Conservation (phyloP, 2,888 invertebrate genomes). For the Melolontha melolontha region DNA sequence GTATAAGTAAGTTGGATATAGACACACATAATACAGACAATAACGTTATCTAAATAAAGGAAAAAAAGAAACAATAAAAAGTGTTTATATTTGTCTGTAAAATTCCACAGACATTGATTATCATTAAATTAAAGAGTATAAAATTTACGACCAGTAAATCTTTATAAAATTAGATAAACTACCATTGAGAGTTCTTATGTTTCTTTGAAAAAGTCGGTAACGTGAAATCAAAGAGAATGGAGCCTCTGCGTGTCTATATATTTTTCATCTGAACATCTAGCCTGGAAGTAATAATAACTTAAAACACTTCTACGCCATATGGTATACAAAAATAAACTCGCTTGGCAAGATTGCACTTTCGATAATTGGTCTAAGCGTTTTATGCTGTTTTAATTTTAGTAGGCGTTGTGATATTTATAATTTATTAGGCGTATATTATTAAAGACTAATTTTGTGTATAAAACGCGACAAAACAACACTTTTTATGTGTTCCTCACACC, state of each 20-base stretch:
- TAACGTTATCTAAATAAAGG: constrained; percentile 29
- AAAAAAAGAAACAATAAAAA: constrained; percentile 27
- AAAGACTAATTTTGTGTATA: constrained; percentile 20
- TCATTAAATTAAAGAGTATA: constrained; percentile 43
- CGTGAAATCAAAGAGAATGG: constrained; percentile 40
- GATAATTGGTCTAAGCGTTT: constrained; percentile 54
- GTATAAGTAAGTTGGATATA: constrained; percentile 1
- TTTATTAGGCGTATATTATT: constrained; percentile 23
- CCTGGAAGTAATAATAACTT: constrained; percentile 42
- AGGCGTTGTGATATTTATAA: constrained; percentile 33
- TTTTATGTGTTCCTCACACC: constrained; percentile 1
- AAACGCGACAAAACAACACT: constrained; percentile 24
- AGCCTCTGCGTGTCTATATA: constrained; percentile 31
- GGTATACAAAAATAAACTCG: constrained; percentile 46
- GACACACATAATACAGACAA: neutral
- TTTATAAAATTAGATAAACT: constrained; percentile 41
- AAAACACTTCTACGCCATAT: constrained; percentile 45
- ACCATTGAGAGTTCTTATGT: constrained; percentile 34
- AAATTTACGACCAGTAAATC: constrained; percentile 44
- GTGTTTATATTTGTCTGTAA: constrained; percentile 22
- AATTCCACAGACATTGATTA: constrained; percentile 39
- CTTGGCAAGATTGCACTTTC: constrained; percentile 55
- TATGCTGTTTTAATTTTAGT: constrained; percentile 47
- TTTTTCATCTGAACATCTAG: constrained; percentile 40
- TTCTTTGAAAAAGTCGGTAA: constrained; percentile 42